Evolutionary conservation across 2,797 vertebrate species (phyloP).

Genomic region (Lindbergichthys nudifrons): DNA sequence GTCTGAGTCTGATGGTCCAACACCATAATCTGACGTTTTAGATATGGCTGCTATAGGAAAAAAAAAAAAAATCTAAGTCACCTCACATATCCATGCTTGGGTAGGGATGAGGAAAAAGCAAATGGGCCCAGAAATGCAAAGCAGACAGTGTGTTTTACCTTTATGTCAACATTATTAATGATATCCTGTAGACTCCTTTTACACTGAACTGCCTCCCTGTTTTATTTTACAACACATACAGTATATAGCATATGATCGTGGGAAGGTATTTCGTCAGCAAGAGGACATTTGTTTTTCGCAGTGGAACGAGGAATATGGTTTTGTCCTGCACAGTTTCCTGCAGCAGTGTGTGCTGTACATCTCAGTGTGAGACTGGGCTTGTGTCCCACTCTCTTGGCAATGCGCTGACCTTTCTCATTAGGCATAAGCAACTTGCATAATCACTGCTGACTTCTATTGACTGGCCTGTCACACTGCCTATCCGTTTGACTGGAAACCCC

Average conservation of each 20-base stretch:
- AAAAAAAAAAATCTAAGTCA: neutral
- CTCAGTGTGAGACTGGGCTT: conserved; percentile 68
- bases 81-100: conserved; percentile 10
- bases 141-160: conserved; percentile 26
- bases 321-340: conserved; percentile 25
- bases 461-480: conserved; percentile 74
- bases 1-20: neutral
- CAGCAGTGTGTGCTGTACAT: conserved; percentile 63
- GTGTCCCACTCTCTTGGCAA: conserved; percentile 76
- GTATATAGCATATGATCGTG: neutral
- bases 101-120: conserved; percentile 24
- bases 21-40: conserved; percentile 4
- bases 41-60: neutral
- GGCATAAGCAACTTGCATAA: conserved; percentile 82
- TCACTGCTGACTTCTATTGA: conserved; percentile 84
- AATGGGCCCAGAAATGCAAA: conserved; percentile 51
- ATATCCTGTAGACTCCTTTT: conserved; percentile 11
- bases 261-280: neutral
- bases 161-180: conserved; percentile 49
- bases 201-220: conserved; percentile 7
- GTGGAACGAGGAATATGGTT: conserved; percentile 32
- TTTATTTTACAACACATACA: conserved; percentile 14
- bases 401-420: conserved; percentile 79
- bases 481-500: conserved; percentile 63
- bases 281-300: conserved; percentile 6